Percentiles rank a stretch among this genome's conserved stretches.
Conservation (phyloP, 2,888 invertebrate species). For the Junonia oenone region DNA sequence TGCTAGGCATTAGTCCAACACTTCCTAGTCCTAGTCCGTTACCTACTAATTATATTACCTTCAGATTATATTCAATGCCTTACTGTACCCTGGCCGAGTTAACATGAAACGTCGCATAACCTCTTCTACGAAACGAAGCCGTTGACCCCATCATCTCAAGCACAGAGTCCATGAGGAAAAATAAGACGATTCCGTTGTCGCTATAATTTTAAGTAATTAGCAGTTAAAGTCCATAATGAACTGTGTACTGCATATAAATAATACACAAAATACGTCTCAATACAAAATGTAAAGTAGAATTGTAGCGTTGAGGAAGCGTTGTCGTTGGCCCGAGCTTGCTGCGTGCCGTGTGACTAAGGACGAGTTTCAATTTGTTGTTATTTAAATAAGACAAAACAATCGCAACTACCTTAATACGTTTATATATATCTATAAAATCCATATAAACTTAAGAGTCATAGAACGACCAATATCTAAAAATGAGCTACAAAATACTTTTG, state of each 20-base stretch:
- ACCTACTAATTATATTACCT: background rate
- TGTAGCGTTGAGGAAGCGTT: slow-evolving; percentile 38
- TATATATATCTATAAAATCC: background rate
- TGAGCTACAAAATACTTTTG: no score
- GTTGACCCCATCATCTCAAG: slow-evolving; percentile 25
- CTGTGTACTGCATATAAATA: slow-evolving; percentile 37
- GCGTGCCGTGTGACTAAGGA: slow-evolving; percentile 20
- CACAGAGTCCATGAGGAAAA: slow-evolving; percentile 49
- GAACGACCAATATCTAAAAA: no score
- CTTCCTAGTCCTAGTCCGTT: slow-evolving; percentile 57
- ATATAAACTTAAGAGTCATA: no score
- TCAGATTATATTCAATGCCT: background rate
- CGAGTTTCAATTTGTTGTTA: background rate
- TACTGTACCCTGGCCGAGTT: background rate
- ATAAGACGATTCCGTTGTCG: slow-evolving; percentile 29
- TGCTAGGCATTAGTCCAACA: slow-evolving; percentile 61
- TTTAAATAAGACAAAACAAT: background rate
- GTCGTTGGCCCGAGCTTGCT: slow-evolving; percentile 24
- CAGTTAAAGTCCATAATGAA: slow-evolving; percentile 28
- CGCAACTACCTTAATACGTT: background rate
- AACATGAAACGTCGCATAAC: background rate
- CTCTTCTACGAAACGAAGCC: slow-evolving; percentile 15
- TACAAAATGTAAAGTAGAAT: slow-evolving; percentile 16
- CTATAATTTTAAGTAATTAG: slow-evolving; percentile 39
- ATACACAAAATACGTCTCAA: slow-evolving; percentile 23